These are phyloP conservation scores for Pseudois nayaur DNA, from an alignment of 2,113 vertebrate species.

Conservation along the genomic window DNA sequence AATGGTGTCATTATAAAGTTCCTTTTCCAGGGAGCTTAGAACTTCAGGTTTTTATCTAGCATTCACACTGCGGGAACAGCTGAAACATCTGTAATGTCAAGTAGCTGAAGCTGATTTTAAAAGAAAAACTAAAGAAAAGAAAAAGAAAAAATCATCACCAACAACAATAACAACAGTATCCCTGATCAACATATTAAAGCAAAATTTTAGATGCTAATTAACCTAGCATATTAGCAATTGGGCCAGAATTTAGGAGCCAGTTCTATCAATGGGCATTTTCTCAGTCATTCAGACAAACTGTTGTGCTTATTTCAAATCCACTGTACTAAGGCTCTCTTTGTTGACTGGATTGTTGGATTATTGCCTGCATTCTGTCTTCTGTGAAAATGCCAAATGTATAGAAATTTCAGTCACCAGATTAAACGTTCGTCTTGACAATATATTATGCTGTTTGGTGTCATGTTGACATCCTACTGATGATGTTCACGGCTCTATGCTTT, in stretches of 20 bases:
- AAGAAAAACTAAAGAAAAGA: background rate
- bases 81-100: conserved; percentile 20
- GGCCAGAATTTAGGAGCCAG: conserved; percentile 13
- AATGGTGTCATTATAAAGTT: background rate
- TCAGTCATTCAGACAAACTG: conserved; percentile 18
- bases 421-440: conserved; percentile 78
- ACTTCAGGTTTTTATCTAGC: conserved; percentile 3
- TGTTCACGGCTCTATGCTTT: conserved; percentile 74
- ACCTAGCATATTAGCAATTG: background rate
- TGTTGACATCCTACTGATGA: conserved; percentile 78
- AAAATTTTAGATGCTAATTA: conserved; percentile 33
- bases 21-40: conserved; percentile 28
- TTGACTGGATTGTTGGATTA: conserved; percentile 56
- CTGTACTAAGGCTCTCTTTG: conserved; percentile 13
- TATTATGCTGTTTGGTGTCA: conserved; percentile 81
- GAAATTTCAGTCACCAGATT: conserved; percentile 77
- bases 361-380: conserved; percentile 70
- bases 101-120: background rate
- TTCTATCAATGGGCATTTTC: conserved; percentile 33
- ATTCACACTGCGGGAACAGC: conserved; percentile 1
- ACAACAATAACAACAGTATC: background rate
- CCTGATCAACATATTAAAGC: conserved; percentile 7
- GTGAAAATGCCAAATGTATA: conserved; percentile 73
- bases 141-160: background rate
- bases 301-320: conserved; percentile 62